These are phyloP conservation scores for Hydractinia symbiolongicarpus DNA, from an alignment of 30 jellyfish, hydroid and myxozoan species.

Conservation along the genomic window DNA sequence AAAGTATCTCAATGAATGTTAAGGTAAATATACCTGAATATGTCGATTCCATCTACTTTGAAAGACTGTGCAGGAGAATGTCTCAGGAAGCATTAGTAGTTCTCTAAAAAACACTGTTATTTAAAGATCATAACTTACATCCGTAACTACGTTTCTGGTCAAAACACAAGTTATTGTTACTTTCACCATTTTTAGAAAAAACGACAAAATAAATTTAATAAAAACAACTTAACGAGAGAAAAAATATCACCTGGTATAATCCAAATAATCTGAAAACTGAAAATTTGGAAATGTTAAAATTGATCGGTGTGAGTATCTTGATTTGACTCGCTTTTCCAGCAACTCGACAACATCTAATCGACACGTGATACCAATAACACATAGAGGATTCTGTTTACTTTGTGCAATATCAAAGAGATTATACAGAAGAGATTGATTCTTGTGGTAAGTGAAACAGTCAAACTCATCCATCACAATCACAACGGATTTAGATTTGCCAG, in stretches of 20 bases:
- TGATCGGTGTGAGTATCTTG: constrained; percentile 91
- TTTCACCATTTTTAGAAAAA: no score
- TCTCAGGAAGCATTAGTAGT: constrained; percentile 45
- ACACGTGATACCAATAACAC: constrained; percentile 91
- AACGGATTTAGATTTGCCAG: constrained; percentile 62
- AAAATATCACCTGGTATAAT: constrained; percentile 40
- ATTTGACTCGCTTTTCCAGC: constrained; percentile 87
- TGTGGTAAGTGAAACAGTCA: constrained; percentile 85
- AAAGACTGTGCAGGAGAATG: constrained; percentile 26
- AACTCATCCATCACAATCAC: constrained; percentile 79
- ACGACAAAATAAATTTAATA: no score
- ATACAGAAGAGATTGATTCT: constrained; percentile 83
- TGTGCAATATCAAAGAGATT: constrained; percentile 86
- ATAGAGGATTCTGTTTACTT: constrained; percentile 64
- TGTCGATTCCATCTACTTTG: constrained; percentile 34
- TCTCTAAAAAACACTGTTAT: constrained; percentile 1
- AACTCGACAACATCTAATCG: constrained; percentile 92
- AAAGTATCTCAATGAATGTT: not conserved
- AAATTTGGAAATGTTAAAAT: constrained; percentile 65
- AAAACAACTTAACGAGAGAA: no score
- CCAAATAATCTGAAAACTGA: constrained; percentile 50
- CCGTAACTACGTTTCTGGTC: no score
- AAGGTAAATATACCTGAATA: constrained; percentile 22
- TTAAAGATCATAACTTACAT: no score
- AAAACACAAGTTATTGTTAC: no score